Evolutionary conservation across 2,888 invertebrate species (phyloP).

Genomic region (Netelia inedita): DNA sequence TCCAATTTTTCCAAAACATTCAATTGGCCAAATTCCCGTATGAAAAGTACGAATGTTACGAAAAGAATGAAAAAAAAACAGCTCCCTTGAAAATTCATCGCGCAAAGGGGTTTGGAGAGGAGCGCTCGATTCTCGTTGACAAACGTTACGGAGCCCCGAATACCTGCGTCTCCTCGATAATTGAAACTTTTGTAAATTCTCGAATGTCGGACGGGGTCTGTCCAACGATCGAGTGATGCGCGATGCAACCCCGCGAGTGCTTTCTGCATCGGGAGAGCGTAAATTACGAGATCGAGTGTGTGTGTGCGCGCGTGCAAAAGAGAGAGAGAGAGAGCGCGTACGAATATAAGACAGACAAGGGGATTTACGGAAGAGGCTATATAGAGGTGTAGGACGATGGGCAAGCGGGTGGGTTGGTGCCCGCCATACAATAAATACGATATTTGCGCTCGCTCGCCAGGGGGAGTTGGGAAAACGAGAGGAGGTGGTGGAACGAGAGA

Average conservation of each 20-base stretch:
- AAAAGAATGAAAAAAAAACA: neutral
- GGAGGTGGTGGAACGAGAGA: conserved; percentile 30
- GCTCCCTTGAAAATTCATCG: too few species aligned
- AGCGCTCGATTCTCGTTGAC: too few species aligned
- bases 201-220: neutral
- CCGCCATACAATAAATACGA: conserved; percentile 83
- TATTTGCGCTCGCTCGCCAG: conserved; percentile 78
- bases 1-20: too few species aligned
- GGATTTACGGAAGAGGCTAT: conserved; percentile 67
- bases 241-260: too few species aligned
- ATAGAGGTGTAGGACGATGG: conserved; percentile 52
- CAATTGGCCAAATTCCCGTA: neutral
- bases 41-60: neutral
- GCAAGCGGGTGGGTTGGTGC: conserved; percentile 73
- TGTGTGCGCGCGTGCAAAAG: neutral
- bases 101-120: too few species aligned
- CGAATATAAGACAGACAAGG: conserved; percentile 73
- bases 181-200: neutral
- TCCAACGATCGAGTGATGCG: too few species aligned
- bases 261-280: conserved; percentile 45
- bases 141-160: too few species aligned
- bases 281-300: conserved; percentile 23
- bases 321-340: conserved; percentile 66
- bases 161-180: neutral
- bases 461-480: conserved; percentile 53